A percentile compares a stretch with the other conserved stretches of the same genome.
Conservation (phyloP, 2,797 vertebrate genomes). For the Hoplostethus mediterraneus region DNA sequence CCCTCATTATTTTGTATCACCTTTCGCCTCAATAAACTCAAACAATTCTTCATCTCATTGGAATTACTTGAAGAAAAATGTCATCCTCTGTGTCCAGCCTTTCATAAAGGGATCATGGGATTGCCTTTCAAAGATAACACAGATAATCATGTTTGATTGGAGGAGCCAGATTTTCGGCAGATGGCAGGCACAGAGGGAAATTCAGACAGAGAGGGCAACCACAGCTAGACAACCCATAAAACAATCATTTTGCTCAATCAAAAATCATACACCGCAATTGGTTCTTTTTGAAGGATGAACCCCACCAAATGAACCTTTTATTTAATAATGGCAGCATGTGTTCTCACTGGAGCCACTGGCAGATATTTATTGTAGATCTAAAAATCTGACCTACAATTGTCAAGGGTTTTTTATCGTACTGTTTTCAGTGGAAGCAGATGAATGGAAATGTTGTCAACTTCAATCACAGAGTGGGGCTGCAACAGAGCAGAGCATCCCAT, state of each 20-base stretch:
- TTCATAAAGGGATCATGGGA: constrained; percentile 19
- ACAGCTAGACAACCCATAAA: constrained; percentile 43
- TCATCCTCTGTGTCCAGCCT: constrained; percentile 13
- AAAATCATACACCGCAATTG: constrained; percentile 16
- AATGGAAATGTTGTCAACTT: not conserved
- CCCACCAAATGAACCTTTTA: constrained; percentile 1
- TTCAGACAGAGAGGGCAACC: constrained; percentile 51
- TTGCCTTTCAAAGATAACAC: constrained; percentile 53
- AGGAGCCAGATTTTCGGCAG: constrained; percentile 50
- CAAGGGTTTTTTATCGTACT: not conserved
- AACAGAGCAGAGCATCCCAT: constrained; percentile 1
- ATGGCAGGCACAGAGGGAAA: constrained; percentile 59
- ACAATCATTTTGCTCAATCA: constrained; percentile 5
- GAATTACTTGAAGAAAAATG: constrained; percentile 36
- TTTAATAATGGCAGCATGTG: constrained; percentile 11
- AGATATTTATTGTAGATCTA: constrained; percentile 2
- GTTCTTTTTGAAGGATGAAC: constrained; percentile 6
- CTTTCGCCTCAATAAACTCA: constrained; percentile 39
- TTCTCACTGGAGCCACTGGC: not conserved
- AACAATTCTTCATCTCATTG: constrained; percentile 39
- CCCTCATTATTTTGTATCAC: constrained; percentile 37
- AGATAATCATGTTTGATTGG: constrained; percentile 62
- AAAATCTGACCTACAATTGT: not conserved
- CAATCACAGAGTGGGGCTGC: not conserved
- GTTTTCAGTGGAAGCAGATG: not conserved